These are phyloP conservation scores for Hyles euphorbiae DNA, from an alignment of 1,140 invertebrate species.

Conservation along the genomic window DNA sequence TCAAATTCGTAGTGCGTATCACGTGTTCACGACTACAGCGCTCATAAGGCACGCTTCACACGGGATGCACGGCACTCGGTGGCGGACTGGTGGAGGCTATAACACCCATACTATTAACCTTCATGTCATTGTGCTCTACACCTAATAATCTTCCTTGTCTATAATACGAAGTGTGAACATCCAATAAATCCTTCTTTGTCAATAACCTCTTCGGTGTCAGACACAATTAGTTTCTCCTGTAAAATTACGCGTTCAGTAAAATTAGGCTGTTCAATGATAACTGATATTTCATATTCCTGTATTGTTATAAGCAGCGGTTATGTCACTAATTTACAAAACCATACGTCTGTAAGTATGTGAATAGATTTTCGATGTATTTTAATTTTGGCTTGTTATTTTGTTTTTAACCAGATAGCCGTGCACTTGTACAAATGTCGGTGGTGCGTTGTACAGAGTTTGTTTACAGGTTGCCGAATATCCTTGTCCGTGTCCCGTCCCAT, in stretches of 20 bases:
- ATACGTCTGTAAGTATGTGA: no score
- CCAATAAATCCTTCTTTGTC: no score
- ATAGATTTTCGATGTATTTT: no score
- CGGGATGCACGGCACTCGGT: conserved; percentile 6
- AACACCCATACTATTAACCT: neutral
- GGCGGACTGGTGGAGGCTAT: conserved; percentile 10
- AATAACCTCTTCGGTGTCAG: no score
- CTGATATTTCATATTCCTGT: no score
- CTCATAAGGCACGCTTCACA: conserved; percentile 18
- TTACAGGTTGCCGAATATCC: conserved; percentile 32
- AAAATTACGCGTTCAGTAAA: no score
- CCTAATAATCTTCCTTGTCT: neutral
- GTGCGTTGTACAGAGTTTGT: conserved; percentile 19
- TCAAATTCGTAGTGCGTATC: conserved; percentile 13
- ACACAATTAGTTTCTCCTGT: no score
- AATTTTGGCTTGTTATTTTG: conserved; percentile 18
- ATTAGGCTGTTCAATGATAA: no score
- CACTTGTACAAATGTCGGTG: conserved; percentile 4
- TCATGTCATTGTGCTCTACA: neutral
- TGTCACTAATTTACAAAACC: no score
- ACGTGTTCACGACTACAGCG: conserved; percentile 7
- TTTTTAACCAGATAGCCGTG: conserved; percentile 10
- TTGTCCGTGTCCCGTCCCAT: conserved; percentile 10
- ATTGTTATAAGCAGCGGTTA: no score
- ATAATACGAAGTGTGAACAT: no score